Percentiles rank a stretch among this genome's conserved stretches.
These are phyloP conservation scores for Holothuria leucospilota DNA, from an alignment of 53 echinoderm and acorn worm genomes.

Conservation along the genomic window DNA sequence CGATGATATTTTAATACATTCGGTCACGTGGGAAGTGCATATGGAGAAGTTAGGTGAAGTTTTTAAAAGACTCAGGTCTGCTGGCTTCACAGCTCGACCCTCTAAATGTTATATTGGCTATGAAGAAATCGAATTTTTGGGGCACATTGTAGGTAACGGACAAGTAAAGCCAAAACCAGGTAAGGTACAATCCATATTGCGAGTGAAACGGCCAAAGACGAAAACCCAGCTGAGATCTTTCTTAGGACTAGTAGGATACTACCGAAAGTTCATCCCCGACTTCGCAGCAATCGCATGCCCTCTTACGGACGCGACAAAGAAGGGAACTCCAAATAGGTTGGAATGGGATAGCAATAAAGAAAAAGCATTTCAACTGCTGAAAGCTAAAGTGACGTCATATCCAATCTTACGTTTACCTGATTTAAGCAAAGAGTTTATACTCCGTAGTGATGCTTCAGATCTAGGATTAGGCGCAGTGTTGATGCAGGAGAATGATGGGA, in stretches of 20 bases:
- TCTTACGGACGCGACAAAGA: constrained; percentile 31
- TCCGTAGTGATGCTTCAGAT: constrained; percentile 56
- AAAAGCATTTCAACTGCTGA: constrained; percentile 48
- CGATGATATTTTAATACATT: constrained; percentile 62
- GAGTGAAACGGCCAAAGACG: constrained; percentile 16
- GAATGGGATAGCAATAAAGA: constrained; percentile 36
- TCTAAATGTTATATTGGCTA: constrained; percentile 40
- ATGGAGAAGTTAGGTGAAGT: constrained; percentile 49
- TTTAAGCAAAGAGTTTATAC: constrained; percentile 22
- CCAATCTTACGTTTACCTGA: constrained; percentile 59
- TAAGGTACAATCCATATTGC: constrained; percentile 11
- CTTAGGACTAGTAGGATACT: constrained; percentile 34
- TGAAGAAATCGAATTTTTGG: constrained; percentile 57
- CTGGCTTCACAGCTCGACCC: constrained; percentile 33
- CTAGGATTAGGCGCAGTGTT: constrained; percentile 61
- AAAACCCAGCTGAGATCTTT: constrained; percentile 47
- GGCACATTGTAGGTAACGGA: constrained; percentile 58
- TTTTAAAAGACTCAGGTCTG: constrained; percentile 24
- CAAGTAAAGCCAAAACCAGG: constrained; percentile 46
- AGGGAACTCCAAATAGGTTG: constrained; percentile 41
- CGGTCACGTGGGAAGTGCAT: constrained; percentile 56
- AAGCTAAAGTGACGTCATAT: constrained; percentile 18
- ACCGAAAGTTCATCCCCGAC: constrained; percentile 48
- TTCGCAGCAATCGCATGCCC: constrained; percentile 52
- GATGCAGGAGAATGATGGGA: constrained; percentile 40